Evolutionary conservation across 1,140 invertebrate species (phyloP).

Genomic region (Anthonomus grandis): DNA sequence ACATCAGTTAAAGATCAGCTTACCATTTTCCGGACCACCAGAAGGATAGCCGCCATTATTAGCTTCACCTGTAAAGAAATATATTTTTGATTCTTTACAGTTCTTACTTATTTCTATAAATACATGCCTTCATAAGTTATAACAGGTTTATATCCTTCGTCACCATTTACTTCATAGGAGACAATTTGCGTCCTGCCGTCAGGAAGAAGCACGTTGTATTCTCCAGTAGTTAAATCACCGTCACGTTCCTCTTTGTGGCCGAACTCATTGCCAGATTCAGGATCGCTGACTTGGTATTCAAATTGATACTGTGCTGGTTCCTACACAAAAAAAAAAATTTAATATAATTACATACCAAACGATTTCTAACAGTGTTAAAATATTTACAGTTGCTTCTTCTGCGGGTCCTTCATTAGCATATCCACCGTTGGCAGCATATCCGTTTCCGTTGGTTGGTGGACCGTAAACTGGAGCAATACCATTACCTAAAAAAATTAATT

Average conservation of each 20-base stretch:
- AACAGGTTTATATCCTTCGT: conserved; percentile 76
- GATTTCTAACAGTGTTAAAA: no score
- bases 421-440: no score
- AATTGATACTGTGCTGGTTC: conserved; percentile 83
- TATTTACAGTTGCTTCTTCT: conserved; percentile 9
- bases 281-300: conserved; percentile 77
- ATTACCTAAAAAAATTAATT: no score
- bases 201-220: conserved; percentile 80
- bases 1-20: conserved; percentile 12
- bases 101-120: not conserved
- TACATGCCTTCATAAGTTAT: conserved; percentile 73
- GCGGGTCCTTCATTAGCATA: no score
- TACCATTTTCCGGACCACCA: conserved; percentile 35
- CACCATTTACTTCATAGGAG: conserved; percentile 75
- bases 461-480: conserved; percentile 12
- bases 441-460: conserved; percentile 24
- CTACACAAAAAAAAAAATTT: conserved; percentile 50
- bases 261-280: conserved; percentile 71
- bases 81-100: not conserved
- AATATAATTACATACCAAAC: no score
- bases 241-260: conserved; percentile 78
- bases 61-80: conserved; percentile 5
- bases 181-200: conserved; percentile 84
- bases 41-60: conserved; percentile 27
- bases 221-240: conserved; percentile 73